These are phyloP conservation scores for Muscina levida DNA, from an alignment of 2,888 invertebrate genomes.

Conservation along the genomic window DNA sequence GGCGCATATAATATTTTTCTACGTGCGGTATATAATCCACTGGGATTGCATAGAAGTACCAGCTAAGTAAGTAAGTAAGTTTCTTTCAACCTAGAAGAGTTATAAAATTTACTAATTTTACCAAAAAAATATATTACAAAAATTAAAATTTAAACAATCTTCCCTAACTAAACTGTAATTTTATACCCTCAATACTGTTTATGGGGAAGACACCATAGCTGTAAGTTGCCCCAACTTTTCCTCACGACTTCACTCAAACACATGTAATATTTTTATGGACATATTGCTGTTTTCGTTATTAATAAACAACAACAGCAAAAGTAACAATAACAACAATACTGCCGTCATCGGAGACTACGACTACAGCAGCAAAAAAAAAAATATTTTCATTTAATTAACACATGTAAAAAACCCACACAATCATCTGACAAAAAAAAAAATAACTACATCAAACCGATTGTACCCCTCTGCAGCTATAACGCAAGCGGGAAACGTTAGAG, in stretches of 20 bases:
- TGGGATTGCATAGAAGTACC: too few relatives aligned
- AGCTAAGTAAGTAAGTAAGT: too few relatives aligned
- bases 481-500: too few relatives aligned
- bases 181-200: too few relatives aligned
- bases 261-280: conserved; percentile 10
- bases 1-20: too few relatives aligned
- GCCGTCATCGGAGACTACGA: background rate
- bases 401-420: conserved; percentile 16
- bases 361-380: conserved; percentile 48
- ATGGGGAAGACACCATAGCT: conserved; percentile 18
- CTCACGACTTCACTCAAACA: background rate
- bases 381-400: conserved; percentile 70
- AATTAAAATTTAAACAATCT: too few relatives aligned
- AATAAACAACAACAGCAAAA: conserved; percentile 19
- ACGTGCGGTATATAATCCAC: too few relatives aligned
- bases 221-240: conserved; percentile 43
- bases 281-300: background rate
- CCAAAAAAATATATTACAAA: too few relatives aligned
- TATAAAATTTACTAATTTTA: too few relatives aligned
- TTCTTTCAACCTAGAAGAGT: too few relatives aligned
- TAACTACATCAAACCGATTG: background rate
- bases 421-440: background rate
- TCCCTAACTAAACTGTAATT: too few relatives aligned
- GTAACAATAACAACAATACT: conserved; percentile 44
- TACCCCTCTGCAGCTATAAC: too few relatives aligned